phyloP scores from a whole-genome alignment of 2,113 vertebrate genomes.

The Gavia stellata region DNA sequence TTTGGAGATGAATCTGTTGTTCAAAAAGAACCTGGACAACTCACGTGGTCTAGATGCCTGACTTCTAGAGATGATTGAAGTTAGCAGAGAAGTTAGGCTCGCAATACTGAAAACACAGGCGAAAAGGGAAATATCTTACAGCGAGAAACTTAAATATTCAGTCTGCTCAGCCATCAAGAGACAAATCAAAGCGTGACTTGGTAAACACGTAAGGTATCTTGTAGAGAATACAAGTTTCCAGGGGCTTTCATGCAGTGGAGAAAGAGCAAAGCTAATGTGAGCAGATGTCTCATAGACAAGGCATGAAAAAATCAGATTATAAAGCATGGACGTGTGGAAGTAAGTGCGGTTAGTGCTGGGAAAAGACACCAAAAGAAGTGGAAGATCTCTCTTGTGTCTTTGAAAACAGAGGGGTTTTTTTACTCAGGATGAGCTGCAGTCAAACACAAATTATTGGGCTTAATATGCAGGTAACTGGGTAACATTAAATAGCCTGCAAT shows the following conservation, averaged over 20 bases:
- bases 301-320: neutral
- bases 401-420: neutral
- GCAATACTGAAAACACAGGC: neutral
- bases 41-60: neutral
- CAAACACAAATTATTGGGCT: neutral
- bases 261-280: neutral
- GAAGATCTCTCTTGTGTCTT: neutral
- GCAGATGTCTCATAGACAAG: neutral
- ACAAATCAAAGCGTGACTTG: neutral
- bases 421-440: neutral
- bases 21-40: neutral
- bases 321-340: neutral
- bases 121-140: neutral
- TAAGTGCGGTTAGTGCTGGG: neutral
- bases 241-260: neutral
- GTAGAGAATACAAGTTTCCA: neutral
- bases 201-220: neutral
- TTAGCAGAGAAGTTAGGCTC: neutral
- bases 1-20: neutral
- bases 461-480: neutral
- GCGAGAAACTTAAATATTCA: neutral
- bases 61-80: neutral
- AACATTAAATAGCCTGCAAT: neutral
- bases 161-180: neutral
- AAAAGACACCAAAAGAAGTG: neutral